Percentiles rank a stretch among this genome's conserved stretches.
Conservation (phyloP, 2,797 vertebrate genomes). For the Sphaeramia orbicularis region DNA sequence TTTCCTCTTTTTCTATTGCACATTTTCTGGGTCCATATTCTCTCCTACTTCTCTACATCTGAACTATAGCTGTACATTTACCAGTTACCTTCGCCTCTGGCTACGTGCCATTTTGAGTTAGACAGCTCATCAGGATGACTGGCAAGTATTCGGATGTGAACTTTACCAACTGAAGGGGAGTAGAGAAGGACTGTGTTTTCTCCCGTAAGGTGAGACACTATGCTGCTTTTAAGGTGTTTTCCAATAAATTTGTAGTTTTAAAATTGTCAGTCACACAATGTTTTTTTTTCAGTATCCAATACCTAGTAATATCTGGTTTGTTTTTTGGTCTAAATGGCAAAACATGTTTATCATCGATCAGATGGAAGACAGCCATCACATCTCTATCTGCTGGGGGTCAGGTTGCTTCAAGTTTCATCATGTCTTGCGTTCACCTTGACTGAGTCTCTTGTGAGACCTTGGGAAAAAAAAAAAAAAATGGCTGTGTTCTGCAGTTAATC, state of each 20-base stretch:
- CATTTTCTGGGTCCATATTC: conserved; percentile 1
- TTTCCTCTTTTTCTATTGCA: background rate
- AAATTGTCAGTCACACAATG: conserved; percentile 28
- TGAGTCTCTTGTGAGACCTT: conserved; percentile 54
- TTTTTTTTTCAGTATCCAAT: conserved; percentile 4
- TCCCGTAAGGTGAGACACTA: conserved; percentile 50
- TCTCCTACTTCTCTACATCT: conserved; percentile 17
- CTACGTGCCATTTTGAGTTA: conserved; percentile 47
- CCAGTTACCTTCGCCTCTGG: conserved; percentile 44
- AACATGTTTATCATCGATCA: conserved; percentile 52
- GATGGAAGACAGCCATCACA: conserved; percentile 44
- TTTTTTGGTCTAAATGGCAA: conserved; percentile 52
- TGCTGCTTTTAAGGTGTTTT: conserved; percentile 34
- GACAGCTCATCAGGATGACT: conserved; percentile 62
- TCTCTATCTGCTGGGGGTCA: conserved; percentile 66
- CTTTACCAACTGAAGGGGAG: conserved; percentile 41
- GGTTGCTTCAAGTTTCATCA: conserved; percentile 85
- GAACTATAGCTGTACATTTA: conserved; percentile 34
- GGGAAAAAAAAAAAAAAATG: conserved; percentile 37
- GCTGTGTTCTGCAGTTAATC: conserved; percentile 67
- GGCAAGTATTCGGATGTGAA: conserved; percentile 59
- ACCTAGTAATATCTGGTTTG: conserved; percentile 23
- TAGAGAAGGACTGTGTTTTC: conserved; percentile 14
- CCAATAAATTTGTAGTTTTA: conserved; percentile 21
- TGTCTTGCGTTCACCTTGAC: conserved; percentile 75